Percentiles rank a stretch among this genome's conserved stretches.
Evolutionary conservation across 1,140 invertebrate genomes (phyloP).

Genomic region (Telenomus remus): DNA sequence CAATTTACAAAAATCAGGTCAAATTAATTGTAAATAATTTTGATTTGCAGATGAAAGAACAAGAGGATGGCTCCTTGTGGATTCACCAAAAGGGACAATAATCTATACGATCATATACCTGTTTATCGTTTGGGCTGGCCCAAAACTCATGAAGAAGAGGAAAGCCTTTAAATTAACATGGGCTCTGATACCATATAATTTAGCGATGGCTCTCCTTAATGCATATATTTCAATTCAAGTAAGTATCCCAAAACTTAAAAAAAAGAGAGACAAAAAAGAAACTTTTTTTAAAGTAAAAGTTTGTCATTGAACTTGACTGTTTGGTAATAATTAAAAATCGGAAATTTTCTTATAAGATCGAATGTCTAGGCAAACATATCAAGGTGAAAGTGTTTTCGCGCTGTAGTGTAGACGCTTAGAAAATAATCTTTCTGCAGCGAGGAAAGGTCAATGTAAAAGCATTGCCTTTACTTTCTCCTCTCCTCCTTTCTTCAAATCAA

Average conservation of each 20-base stretch:
- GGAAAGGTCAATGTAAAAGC: conserved; percentile 57
- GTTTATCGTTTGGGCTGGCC: conserved; percentile 86
- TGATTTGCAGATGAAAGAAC: conserved; percentile 84
- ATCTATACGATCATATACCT: conserved; percentile 86
- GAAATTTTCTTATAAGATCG: conserved; percentile 24
- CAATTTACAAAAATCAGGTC: background rate
- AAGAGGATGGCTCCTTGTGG: conserved; percentile 90
- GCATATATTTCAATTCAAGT: conserved; percentile 89
- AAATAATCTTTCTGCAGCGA: conserved; percentile 52
- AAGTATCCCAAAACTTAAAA: conserved; percentile 14
- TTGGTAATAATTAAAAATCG: background rate
- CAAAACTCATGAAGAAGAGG: conserved; percentile 88
- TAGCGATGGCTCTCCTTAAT: conserved; percentile 89
- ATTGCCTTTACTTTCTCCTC: conserved; percentile 58
- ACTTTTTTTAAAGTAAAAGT: background rate
- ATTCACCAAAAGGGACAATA: conserved; percentile 86
- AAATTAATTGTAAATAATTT: background rate
- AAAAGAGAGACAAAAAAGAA: background rate
- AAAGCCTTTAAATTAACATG: conserved; percentile 86
- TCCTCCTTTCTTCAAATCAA: conserved; percentile 40
- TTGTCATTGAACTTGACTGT: background rate
- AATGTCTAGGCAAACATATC: conserved; percentile 43
- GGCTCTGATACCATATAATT: conserved; percentile 89
- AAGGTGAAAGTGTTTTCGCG: conserved; percentile 56
- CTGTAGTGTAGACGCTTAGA: conserved; percentile 40